A percentile compares a stretch with the other conserved stretches of the same genome.
Conservation (phyloP, 2,797 vertebrate genomes). For the Furcifer pardalis region DNA sequence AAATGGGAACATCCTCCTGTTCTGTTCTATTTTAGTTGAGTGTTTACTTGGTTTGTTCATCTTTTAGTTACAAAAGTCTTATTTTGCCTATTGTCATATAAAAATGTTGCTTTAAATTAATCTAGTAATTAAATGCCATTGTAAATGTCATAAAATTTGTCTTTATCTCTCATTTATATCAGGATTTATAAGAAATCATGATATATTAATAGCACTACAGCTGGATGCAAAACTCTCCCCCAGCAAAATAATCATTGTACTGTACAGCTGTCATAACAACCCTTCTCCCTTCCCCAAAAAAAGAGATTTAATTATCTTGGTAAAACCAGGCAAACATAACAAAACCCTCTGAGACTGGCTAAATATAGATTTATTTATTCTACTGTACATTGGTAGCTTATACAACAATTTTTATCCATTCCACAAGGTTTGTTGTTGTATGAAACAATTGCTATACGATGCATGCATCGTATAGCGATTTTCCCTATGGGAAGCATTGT, state of each 20-base stretch:
- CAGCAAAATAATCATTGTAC: neutral
- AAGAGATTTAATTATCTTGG: neutral
- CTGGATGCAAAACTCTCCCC: neutral
- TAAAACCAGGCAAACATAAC: neutral
- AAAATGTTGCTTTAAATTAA: slow-evolving; percentile 49
- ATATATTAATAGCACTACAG: neutral
- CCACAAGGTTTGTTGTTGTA: too few species aligned
- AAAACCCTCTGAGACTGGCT: neutral
- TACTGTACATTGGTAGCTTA: too few species aligned
- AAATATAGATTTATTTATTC: neutral
- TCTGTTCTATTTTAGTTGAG: neutral
- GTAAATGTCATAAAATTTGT: neutral
- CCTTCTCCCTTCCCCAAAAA: neutral
- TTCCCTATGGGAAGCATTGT: too few species aligned
- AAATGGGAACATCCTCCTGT: neutral
- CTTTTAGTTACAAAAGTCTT: slow-evolving; percentile 35
- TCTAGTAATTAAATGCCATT: slow-evolving; percentile 48
- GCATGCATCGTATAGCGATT: too few species aligned
- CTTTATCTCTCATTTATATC: slow-evolving; percentile 16
- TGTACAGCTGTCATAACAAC: neutral
- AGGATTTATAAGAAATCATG: neutral
- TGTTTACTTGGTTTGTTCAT: slow-evolving; percentile 30
- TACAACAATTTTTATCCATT: too few species aligned
- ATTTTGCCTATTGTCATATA: slow-evolving; percentile 36
- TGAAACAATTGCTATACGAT: too few species aligned